Conservation (phyloP, 2,888 invertebrate species). For the Resseliella maxima region DNA sequence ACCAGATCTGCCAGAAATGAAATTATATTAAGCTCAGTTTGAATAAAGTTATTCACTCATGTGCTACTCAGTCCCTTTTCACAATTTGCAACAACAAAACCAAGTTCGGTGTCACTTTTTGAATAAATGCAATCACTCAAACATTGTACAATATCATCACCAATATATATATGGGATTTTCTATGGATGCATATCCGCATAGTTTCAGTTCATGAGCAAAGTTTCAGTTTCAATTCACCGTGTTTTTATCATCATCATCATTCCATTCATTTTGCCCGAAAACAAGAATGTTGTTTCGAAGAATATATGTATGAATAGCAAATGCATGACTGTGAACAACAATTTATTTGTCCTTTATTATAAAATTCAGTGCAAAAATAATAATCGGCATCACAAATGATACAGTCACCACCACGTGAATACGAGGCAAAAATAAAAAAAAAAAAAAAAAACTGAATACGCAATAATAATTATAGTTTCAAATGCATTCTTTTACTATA, state of each 20-base stretch:
- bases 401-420: neutral
- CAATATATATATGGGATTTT: neutral
- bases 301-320: neutral
- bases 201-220: no score
- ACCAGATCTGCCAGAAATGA: neutral
- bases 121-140: conserved; percentile 28
- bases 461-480: neutral
- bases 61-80: neutral
- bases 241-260: neutral
- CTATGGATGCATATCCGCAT: no score
- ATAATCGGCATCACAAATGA: neutral
- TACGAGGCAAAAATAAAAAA: neutral
- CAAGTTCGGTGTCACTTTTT: neutral
- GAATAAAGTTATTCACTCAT: neutral
- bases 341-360: conserved; percentile 19
- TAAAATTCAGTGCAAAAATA: conserved; percentile 13
- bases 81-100: neutral
- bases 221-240: neutral
- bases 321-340: conserved; percentile 2
- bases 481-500: neutral
- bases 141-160: neutral
- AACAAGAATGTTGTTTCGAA: neutral
- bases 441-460: no score
- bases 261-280: neutral
- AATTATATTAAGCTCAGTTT: neutral